These are phyloP conservation scores for Drosophila equinoxialis DNA, from an alignment of 1,140 invertebrate species.

Conservation along the genomic window DNA sequence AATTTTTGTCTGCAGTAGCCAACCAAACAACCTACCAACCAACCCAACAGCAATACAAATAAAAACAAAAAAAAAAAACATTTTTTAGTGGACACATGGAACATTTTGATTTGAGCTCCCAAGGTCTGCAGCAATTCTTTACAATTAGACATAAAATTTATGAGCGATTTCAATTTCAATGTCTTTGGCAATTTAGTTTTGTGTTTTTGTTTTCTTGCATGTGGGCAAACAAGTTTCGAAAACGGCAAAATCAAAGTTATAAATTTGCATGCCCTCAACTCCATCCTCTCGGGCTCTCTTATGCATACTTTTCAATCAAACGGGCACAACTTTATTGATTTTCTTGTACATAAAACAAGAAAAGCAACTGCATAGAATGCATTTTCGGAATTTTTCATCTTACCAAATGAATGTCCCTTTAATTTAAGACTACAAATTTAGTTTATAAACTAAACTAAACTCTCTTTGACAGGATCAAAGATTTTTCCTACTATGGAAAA, in stretches of 20 bases:
- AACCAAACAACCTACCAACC: neutral
- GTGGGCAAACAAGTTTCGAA: conserved; percentile 65
- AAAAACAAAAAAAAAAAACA: neutral
- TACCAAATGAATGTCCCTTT: too few relatives aligned
- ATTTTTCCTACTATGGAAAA: too few relatives aligned
- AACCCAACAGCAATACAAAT: neutral
- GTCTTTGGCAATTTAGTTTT: conserved; percentile 20
- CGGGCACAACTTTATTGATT: neutral
- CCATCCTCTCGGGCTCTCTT: neutral
- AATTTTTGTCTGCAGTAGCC: conserved; percentile 18
- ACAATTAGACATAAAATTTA: conserved; percentile 79
- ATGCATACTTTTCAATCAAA: neutral
- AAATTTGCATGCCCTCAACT: conserved; percentile 31
- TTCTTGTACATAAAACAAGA: too few relatives aligned
- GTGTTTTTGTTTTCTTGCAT: conserved; percentile 6
- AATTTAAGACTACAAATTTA: too few relatives aligned
- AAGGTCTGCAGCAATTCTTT: conserved; percentile 75
- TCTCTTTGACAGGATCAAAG: too few relatives aligned
- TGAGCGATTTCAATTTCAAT: conserved; percentile 78
- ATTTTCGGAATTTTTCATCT: too few relatives aligned
- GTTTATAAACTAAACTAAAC: too few relatives aligned
- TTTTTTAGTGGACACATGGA: conserved; percentile 64
- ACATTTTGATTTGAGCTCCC: conserved; percentile 62
- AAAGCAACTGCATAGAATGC: too few relatives aligned
- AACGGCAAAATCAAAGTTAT: conserved; percentile 44